Conservation (phyloP, 2,888 invertebrate species). For the Polydrusus tereticollis region DNA sequence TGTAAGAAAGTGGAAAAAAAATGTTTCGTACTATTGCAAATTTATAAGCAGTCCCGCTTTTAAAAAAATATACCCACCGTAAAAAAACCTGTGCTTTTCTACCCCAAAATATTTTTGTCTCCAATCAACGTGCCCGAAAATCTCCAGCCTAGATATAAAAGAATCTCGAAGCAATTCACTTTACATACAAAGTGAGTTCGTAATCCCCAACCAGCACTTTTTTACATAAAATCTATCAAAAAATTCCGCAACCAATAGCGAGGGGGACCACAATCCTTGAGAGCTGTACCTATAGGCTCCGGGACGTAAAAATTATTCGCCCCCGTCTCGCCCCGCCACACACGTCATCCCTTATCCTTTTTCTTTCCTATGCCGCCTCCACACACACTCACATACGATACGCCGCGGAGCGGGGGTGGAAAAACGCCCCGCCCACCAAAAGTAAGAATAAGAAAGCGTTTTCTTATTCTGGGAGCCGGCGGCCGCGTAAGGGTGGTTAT, state of each 20-base stretch:
- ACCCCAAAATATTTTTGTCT: constrained; percentile 14
- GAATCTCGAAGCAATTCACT: constrained; percentile 37
- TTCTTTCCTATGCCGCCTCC: constrained; percentile 63
- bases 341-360: constrained; percentile 50
- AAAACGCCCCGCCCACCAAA: constrained; percentile 47
- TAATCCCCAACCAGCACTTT: constrained; percentile 43
- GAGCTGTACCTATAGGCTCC: constrained; percentile 42
- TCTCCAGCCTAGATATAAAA: constrained; percentile 13
- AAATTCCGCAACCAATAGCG: constrained; percentile 45
- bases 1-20: too few species aligned
- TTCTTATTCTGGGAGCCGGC: constrained; percentile 41
- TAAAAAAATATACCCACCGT: not conserved
- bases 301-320: constrained; percentile 32
- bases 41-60: not conserved
- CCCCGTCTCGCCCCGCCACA: constrained; percentile 29
- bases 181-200: constrained; percentile 45
- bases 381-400: constrained; percentile 66
- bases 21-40: too few species aligned
- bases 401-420: constrained; percentile 57
- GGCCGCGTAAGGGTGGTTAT: constrained; percentile 18
- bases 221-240: constrained; percentile 49
- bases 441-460: constrained; percentile 45
- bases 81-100: not conserved
- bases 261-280: constrained; percentile 38
- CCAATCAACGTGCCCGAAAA: constrained; percentile 18